These are phyloP conservation scores for Neodontobutis hainanensis DNA, from an alignment of 2,113 vertebrate species.

Conservation along the genomic window DNA sequence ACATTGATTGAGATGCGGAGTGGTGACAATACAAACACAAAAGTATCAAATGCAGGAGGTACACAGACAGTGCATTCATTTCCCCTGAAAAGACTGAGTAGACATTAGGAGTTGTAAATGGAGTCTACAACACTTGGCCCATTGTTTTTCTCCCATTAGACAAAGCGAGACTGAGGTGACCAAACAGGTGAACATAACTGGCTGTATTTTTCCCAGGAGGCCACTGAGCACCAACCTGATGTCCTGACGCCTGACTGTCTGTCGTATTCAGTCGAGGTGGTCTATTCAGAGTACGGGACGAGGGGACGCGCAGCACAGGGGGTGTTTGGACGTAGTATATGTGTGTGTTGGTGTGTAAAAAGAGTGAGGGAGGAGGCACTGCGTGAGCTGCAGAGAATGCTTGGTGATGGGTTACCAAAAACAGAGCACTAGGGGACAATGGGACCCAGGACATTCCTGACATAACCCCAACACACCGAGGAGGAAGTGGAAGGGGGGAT, in stretches of 20 bases:
- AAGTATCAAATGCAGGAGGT: conserved; percentile 13
- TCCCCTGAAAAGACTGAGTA: conserved; percentile 22
- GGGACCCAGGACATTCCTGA: conserved; percentile 78
- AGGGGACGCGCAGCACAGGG: conserved; percentile 63
- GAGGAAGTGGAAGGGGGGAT: conserved; percentile 74
- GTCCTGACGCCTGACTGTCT: conserved; percentile 80
- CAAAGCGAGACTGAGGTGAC: conserved; percentile 54
- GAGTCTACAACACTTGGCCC: conserved; percentile 51
- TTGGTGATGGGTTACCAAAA: conserved; percentile 79
- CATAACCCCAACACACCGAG: conserved; percentile 79
- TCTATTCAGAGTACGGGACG: conserved; percentile 77
- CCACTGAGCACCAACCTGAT: conserved; percentile 66
- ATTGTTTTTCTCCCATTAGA: conserved; percentile 56
- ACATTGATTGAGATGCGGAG: background rate
- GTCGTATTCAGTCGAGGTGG: conserved; percentile 78
- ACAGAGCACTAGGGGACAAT: conserved; percentile 76
- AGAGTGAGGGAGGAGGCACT: conserved; percentile 64
- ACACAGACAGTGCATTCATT: conserved; percentile 12
- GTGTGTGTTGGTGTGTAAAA: conserved; percentile 49
- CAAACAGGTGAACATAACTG: conserved; percentile 77
- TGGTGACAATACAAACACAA: background rate
- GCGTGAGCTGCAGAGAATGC: conserved; percentile 65
- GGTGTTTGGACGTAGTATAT: conserved; percentile 40
- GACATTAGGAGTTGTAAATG: conserved; percentile 18
- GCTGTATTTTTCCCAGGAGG: conserved; percentile 52